phyloP scores from a whole-genome alignment of 1,140 invertebrate genomes.

The Hycleus cichorii region DNA sequence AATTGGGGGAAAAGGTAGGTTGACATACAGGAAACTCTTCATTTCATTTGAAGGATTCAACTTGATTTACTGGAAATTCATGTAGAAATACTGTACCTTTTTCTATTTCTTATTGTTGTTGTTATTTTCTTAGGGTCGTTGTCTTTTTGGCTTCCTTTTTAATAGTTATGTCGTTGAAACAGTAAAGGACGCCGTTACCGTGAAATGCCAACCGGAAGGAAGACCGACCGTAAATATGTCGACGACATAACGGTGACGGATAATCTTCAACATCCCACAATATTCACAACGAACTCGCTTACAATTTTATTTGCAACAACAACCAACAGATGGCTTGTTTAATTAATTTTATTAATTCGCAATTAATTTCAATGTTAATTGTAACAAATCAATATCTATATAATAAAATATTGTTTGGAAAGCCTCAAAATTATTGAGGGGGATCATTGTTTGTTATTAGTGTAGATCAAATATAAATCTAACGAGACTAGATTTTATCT shows the following conservation, averaged over 20 bases:
- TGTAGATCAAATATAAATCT: too few species aligned
- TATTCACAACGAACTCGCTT: constrained; percentile 3
- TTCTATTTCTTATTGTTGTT: too few species aligned
- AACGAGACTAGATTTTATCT: too few species aligned
- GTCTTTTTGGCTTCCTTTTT: constrained; percentile 2
- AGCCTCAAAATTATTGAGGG: too few species aligned
- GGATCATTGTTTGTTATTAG: too few species aligned
- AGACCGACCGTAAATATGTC: constrained; percentile 20
- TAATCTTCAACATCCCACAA: constrained; percentile 13
- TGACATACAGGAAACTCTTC: constrained; percentile 1
- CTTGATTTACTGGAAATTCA: neutral
- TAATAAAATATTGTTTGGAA: too few species aligned
- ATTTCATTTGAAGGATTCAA: neutral
- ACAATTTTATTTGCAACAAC: constrained; percentile 2
- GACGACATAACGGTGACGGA: constrained; percentile 19
- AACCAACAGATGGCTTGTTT: constrained; percentile 1
- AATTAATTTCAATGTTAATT: too few species aligned
- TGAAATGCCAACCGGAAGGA: constrained; percentile 21
- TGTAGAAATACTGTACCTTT: too few species aligned
- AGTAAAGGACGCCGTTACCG: constrained; percentile 12
- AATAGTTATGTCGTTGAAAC: constrained; percentile 11
- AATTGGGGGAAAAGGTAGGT: constrained; percentile 8
- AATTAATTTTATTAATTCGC: too few species aligned
- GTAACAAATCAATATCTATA: too few species aligned
- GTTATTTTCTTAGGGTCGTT: neutral